A percentile compares a stretch with the other conserved stretches of the same genome.
These are phyloP conservation scores for Sarcophaga variegata DNA, from an alignment of 2,888 invertebrate species.

Conservation along the genomic window DNA sequence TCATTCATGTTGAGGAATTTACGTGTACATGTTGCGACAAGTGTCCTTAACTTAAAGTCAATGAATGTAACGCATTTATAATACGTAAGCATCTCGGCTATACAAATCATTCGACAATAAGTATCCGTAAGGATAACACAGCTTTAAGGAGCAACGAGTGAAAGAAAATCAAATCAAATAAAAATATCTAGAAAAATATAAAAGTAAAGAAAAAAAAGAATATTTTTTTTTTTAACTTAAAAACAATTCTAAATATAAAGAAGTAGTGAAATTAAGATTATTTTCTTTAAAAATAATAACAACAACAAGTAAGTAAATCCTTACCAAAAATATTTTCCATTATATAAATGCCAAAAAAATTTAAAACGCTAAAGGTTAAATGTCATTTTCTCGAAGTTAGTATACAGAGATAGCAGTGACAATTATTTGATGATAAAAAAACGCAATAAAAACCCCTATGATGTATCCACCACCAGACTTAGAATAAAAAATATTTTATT, in stretches of 20 bases:
- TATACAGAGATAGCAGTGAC: too few relatives aligned
- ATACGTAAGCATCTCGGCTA: slow-evolving; percentile 65
- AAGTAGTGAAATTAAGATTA: slow-evolving; percentile 13
- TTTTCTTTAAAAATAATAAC: background rate
- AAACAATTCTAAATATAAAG: background rate
- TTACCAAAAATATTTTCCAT: background rate
- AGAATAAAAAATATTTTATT: too few relatives aligned
- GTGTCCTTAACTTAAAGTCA: slow-evolving; percentile 60
- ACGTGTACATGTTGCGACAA: slow-evolving; percentile 53
- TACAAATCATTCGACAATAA: slow-evolving; percentile 67
- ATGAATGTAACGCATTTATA: slow-evolving; percentile 51
- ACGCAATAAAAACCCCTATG: too few relatives aligned
- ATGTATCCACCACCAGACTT: too few relatives aligned
- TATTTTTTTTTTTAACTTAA: slow-evolving; percentile 24
- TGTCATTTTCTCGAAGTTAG: slow-evolving; percentile 26
- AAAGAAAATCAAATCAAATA: slow-evolving; percentile 14
- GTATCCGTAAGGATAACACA: slow-evolving; percentile 68
- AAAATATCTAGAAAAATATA: slow-evolving; percentile 21
- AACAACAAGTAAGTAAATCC: slow-evolving; percentile 52
- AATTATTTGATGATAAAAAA: too few relatives aligned
- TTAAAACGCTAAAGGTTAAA: slow-evolving; percentile 55
- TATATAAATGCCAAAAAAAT: background rate
- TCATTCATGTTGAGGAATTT: slow-evolving; percentile 65
- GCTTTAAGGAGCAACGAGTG: slow-evolving; percentile 21
- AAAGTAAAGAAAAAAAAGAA: slow-evolving; percentile 11